phyloP scores from a whole-genome alignment of 2,797 vertebrate species.

The Lepilemur septentrionalis region DNA sequence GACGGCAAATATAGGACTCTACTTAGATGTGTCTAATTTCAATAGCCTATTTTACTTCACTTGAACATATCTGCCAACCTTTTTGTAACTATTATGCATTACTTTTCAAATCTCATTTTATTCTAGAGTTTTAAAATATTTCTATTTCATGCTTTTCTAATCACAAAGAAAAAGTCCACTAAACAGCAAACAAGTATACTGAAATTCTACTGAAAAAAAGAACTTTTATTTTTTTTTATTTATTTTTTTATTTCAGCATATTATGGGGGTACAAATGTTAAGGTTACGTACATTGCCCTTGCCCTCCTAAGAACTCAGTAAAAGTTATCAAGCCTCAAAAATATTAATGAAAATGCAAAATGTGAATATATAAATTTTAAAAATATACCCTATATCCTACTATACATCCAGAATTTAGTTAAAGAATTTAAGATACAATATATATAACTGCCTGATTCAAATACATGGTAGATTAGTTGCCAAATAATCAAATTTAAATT shows the following conservation, averaged over 20 bases:
- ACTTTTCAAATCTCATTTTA: constrained; percentile 31
- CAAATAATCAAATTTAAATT: neutral
- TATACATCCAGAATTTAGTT: neutral
- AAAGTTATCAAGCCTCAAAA: neutral
- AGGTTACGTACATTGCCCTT: too few species aligned
- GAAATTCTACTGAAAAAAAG: neutral
- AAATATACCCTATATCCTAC: neutral
- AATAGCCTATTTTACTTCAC: neutral
- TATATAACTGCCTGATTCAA: neutral
- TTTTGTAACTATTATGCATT: neutral
- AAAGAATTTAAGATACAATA: neutral
- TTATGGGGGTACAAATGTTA: too few species aligned
- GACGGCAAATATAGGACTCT: neutral
- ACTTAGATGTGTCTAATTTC: neutral
- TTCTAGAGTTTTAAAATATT: constrained; percentile 17
- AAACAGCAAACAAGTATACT: neutral
- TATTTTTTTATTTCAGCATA: too few species aligned
- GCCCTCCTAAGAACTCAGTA: neutral
- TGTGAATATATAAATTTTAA: neutral
- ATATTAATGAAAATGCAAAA: neutral
- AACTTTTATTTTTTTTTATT: neutral
- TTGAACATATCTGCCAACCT: neutral
- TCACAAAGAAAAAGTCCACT: neutral
- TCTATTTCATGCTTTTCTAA: neutral
- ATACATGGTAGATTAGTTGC: neutral